Conservation (phyloP, 2,113 vertebrate species). For the Sapajus apella region DNA sequence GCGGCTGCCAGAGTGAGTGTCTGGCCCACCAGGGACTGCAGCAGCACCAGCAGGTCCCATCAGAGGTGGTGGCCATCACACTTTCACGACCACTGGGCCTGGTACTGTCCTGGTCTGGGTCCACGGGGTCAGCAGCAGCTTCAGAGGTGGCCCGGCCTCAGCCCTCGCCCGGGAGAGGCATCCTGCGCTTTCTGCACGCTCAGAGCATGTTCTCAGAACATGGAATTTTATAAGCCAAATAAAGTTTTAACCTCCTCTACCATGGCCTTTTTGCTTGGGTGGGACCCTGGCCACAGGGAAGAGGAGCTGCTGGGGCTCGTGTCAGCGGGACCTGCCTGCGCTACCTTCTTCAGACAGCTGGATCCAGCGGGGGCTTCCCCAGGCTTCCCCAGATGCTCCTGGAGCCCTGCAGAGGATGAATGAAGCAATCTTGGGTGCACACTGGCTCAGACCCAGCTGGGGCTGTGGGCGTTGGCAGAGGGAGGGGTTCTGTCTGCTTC, state of each 20-base stretch:
- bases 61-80: accelerated
- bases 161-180: accelerated
- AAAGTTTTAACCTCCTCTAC: not conserved
- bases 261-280: not conserved
- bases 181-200: accelerated
- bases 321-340: too few relatives aligned
- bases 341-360: accelerated
- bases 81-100: not conserved
- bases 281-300: accelerated
- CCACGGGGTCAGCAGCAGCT: not conserved
- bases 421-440: too few relatives aligned
- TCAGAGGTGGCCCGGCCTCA: not conserved
- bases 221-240: conserved; percentile 37
- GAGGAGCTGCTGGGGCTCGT: accelerated
- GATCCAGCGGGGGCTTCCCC: not conserved
- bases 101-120: not conserved
- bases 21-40: accelerated
- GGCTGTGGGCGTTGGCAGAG: accelerated
- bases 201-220: accelerated
- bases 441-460: accelerated
- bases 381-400: accelerated
- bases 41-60: not conserved
- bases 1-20: not conserved
- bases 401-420: not conserved
- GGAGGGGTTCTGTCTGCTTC: accelerated